phyloP scores from a whole-genome alignment of 1,140 invertebrate species.

The Hycleus cichorii region DNA sequence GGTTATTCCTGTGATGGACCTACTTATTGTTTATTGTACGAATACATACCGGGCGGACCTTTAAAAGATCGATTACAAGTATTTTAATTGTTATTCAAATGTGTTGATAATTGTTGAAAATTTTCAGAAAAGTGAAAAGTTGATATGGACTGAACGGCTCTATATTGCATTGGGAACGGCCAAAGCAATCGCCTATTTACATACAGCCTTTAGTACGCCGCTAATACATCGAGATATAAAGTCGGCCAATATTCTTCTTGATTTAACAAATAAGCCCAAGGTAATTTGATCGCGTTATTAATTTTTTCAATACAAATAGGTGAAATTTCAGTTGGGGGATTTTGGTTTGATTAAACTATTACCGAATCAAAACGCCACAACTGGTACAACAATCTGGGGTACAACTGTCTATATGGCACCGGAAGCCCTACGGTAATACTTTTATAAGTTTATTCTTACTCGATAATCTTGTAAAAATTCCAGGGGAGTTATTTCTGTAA shows the following conservation, averaged over 20 bases:
- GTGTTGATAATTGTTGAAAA: not conserved
- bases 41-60: slow-evolving; percentile 62
- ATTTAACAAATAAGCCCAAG: slow-evolving; percentile 54
- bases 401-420: slow-evolving; percentile 70
- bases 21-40: slow-evolving; percentile 58
- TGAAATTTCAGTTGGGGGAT: slow-evolving; percentile 55
- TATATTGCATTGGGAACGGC: slow-evolving; percentile 54
- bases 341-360: slow-evolving; percentile 61
- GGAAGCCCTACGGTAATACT: slow-evolving; percentile 48
- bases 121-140: slow-evolving; percentile 30
- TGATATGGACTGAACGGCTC: slow-evolving; percentile 48
- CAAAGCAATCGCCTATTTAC: slow-evolving; percentile 55
- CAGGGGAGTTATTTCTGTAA: slow-evolving; percentile 60
- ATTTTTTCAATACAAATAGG: slow-evolving; percentile 4
- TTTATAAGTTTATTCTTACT: not conserved
- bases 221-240: slow-evolving; percentile 71
- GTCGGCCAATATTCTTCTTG: slow-evolving; percentile 66
- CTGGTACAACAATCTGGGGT: slow-evolving; percentile 54
- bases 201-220: slow-evolving; percentile 47
- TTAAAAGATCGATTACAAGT: slow-evolving; percentile 52
- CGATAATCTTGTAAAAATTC: slow-evolving; percentile 23
- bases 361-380: slow-evolving; percentile 42
- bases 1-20: slow-evolving; percentile 58
- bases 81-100: not conserved
- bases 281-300: slow-evolving; percentile 37